These are phyloP conservation scores for Pristionchus exspectatus DNA, from an alignment of 2,888 invertebrate genomes.

Conservation along the genomic window DNA sequence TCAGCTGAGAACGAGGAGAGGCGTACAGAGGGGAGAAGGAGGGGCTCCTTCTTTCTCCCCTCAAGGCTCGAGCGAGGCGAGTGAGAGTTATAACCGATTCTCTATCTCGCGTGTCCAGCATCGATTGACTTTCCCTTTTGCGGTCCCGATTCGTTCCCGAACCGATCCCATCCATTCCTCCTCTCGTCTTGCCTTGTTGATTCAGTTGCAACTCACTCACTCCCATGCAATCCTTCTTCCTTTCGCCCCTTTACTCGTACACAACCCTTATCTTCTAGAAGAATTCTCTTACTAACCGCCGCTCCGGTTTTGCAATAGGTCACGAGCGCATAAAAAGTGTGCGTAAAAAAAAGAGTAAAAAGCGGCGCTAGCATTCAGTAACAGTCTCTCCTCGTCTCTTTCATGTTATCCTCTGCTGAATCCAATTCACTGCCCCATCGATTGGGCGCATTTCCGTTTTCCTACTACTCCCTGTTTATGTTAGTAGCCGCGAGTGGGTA, in stretches of 20 bases:
- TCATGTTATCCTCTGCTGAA: conserved; percentile 29
- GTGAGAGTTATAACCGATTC: conserved; percentile 27
- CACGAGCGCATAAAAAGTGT: not conserved
- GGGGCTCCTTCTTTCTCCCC: conserved; percentile 1
- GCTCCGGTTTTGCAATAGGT: not conserved
- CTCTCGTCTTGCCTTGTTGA: conserved; percentile 39
- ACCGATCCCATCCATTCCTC: conserved; percentile 13
- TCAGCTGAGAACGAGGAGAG: conserved; percentile 43
- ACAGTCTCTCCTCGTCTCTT: not conserved
- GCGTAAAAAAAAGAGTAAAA: not conserved
- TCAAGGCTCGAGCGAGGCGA: not conserved
- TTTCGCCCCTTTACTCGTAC: conserved; percentile 3
- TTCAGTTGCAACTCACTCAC: conserved; percentile 28
- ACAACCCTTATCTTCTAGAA: not conserved
- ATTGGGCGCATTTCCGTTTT: conserved; percentile 6
- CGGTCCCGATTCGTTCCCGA: conserved; percentile 7
- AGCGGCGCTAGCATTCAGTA: not conserved
- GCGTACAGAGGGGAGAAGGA: not conserved
- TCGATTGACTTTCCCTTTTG: conserved; percentile 45
- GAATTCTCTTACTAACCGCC: not conserved
- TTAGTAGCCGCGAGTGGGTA: not conserved
- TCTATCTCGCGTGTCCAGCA: not conserved
- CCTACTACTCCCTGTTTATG: conserved; percentile 27
- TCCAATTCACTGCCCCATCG: conserved; percentile 37
- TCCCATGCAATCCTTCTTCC: not conserved